A percentile compares a stretch with the other conserved stretches of the same genome.
phyloP scores from a whole-genome alignment of 2,113 vertebrate genomes.

The Danionella cerebrum region DNA sequence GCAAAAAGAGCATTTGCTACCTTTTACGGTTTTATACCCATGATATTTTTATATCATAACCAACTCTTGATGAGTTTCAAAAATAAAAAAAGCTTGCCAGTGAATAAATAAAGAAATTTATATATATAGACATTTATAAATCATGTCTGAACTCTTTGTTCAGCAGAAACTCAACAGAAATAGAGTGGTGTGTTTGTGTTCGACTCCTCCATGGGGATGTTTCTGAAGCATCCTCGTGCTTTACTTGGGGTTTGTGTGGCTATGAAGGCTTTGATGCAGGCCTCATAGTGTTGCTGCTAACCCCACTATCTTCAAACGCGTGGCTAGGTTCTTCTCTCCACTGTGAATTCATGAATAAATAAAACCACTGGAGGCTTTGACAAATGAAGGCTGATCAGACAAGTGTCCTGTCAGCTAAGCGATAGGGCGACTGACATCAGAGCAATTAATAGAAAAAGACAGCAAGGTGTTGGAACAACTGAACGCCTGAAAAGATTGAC shows the following conservation, averaged over 20 bases:
- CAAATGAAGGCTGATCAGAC: slow-evolving; percentile 23
- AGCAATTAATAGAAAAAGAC: not conserved
- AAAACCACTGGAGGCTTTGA: slow-evolving; percentile 24
- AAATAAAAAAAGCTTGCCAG: too few relatives aligned
- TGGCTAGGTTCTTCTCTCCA: not conserved
- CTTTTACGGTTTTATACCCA: too few relatives aligned
- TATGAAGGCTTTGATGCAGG: slow-evolving; percentile 2
- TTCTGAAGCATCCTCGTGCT: not conserved
- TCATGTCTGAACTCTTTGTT: not conserved
- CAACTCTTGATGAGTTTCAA: too few relatives aligned
- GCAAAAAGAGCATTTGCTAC: too few relatives aligned
- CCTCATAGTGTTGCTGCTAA: not conserved
- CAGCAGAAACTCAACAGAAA: not conserved
- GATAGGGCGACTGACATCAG: not conserved
- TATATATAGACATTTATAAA: too few relatives aligned
- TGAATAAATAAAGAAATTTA: not conserved
- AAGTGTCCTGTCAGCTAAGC: not conserved
- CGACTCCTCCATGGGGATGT: not conserved
- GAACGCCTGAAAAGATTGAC: not conserved
- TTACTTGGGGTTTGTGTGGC: not conserved
- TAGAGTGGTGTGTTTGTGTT: not conserved
- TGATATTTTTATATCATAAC: too few relatives aligned
- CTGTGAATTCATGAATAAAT: slow-evolving; percentile 32
- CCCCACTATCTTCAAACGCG: not conserved
- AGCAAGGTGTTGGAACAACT: not conserved